These are phyloP conservation scores for Cataglyphis altisquamis DNA, from an alignment of 2,888 invertebrate genomes.

Conservation along the genomic window DNA sequence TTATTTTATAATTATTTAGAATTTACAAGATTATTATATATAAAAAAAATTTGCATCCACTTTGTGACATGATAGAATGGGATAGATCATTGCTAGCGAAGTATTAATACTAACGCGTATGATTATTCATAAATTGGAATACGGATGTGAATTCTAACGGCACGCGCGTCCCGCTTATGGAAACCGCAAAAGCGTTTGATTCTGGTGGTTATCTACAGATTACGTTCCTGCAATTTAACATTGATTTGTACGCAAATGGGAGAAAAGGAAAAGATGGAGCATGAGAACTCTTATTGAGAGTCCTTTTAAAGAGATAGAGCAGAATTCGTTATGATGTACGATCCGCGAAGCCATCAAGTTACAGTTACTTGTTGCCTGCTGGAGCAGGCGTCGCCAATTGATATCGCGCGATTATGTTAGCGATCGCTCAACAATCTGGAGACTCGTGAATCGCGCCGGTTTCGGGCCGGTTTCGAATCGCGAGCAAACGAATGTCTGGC, in stretches of 20 bases:
- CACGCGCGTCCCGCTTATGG: conserved; percentile 4
- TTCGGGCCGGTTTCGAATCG: not conserved
- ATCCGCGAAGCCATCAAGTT: conserved; percentile 79
- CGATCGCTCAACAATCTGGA: conserved; percentile 37
- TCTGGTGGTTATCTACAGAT: conserved; percentile 75
- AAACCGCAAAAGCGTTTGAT: conserved; percentile 66
- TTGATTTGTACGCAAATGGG: conserved; percentile 74
- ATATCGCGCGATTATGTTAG: conserved; percentile 79
- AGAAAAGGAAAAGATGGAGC: conserved; percentile 75
- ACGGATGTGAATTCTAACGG: conserved; percentile 43
- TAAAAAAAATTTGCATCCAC: not conserved
- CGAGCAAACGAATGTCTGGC: conserved; percentile 8
- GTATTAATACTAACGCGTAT: conserved; percentile 5
- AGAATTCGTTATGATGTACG: conserved; percentile 80
- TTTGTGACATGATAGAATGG: not conserved
- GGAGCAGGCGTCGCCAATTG: conserved; percentile 79
- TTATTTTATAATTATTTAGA: not conserved
- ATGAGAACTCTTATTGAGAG: conserved; percentile 83
- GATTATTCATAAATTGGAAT: conserved; percentile 1
- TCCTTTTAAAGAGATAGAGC: conserved; percentile 71
- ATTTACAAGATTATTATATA: not conserved
- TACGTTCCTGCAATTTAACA: conserved; percentile 75
- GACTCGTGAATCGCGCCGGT: conserved; percentile 8
- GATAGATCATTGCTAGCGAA: not conserved
- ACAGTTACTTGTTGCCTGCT: conserved; percentile 76